Evolutionary conservation across 1,140 invertebrate genomes (phyloP), one percentile per base, ranked within the genome.

Genomic region (Zaprionus tsacasi): DNA sequence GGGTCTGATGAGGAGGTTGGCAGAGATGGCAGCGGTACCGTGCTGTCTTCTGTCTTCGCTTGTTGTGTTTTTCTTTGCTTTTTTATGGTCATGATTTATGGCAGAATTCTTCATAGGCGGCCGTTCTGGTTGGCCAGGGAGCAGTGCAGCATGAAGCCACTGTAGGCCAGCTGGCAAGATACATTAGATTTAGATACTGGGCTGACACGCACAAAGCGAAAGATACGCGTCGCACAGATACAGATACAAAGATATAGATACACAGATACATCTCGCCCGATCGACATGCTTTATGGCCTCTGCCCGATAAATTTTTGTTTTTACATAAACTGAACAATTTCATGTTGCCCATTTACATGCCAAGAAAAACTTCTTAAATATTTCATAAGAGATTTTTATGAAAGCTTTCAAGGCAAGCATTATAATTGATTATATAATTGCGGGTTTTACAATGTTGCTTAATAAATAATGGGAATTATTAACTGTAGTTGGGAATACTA

Each of bases 91-190:
- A 81, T 88, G 83, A 88, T 89, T 88, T 88, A 88, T 88, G 78
- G 78, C 75, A 81, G 77, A 80, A 91, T 90, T 90, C 86, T 91
- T 87, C 86, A 78, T 91, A 90, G 87, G 86, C 82, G 86, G 86
- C 86, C 86, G 86, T 90, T 90, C 82, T 90, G 86, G 79, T 91
- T 90, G 83, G 68, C 69, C 67, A 70, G 21, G 61, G 60, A 48
- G 59, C 74, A 82, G 38, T 79, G 77, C 77, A 87, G 55, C 86
- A 91, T 90, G 87, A 90, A 90, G 74, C 71, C 52, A 59, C 40
- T 38, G 59, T 57, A n/a, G 8, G 36, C 33, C 0, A 56, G 11
- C 30, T 15, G 48, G 25, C 54, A 71, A 75, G 52, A 58, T 38
- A 50, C 59, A 8, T 12, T 38, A 13, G 27, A 38, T 12, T 10